A percentile compares a stretch with the other conserved stretches of the same genome.
phyloP scores from a whole-genome alignment of 1,140 invertebrate species.

The Venturia canescens region DNA sequence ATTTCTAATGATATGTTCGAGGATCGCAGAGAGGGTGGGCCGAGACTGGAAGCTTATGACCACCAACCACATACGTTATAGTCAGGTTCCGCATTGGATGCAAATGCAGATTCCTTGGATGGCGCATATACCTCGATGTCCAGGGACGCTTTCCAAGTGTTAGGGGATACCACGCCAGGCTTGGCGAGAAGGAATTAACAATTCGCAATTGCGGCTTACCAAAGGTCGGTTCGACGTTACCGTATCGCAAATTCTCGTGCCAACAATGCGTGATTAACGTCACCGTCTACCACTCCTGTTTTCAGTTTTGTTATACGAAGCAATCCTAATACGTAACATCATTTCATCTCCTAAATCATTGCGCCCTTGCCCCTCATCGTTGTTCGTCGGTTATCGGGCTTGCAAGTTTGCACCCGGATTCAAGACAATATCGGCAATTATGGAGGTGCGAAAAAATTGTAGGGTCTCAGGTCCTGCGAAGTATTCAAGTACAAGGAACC shows the following conservation, averaged over 20 bases:
- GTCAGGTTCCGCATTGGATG: slow-evolving; percentile 18
- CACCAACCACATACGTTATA: slow-evolving; percentile 12
- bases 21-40: too few species aligned
- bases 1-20: too few species aligned
- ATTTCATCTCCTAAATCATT: not conserved
- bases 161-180: not conserved
- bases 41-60: too few species aligned
- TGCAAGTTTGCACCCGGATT: not conserved
- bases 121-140: not conserved
- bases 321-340: not conserved
- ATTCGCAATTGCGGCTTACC: slow-evolving; percentile 34
- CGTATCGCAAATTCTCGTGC: slow-evolving; percentile 28
- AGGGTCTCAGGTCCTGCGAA: not conserved
- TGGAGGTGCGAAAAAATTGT: not conserved
- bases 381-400: not conserved
- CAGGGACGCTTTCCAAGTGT: not conserved
- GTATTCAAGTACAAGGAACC: not conserved
- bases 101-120: slow-evolving; percentile 18
- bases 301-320: not conserved
- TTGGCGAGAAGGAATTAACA: slow-evolving; percentile 35
- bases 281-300: not conserved
- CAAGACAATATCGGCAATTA: not conserved
- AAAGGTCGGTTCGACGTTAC: slow-evolving; percentile 14
- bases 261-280: slow-evolving; percentile 43
- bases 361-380: not conserved